Conservation (phyloP, 1,140 invertebrate species). For the Metopolophium dirhodum region DNA sequence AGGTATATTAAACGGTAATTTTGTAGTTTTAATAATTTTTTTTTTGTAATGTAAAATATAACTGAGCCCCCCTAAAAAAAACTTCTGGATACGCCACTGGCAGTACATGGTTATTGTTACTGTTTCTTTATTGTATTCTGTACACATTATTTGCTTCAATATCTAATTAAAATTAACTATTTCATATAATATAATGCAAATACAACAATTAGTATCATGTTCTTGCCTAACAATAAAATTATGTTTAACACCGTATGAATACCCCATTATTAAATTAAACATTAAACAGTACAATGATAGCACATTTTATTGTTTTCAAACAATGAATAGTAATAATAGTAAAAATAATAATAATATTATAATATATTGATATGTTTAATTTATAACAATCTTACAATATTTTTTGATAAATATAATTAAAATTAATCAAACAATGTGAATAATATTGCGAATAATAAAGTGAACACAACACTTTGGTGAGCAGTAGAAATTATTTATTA, state of each 20-base stretch:
- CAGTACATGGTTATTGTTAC: neutral
- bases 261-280: neutral
- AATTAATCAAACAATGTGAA: neutral
- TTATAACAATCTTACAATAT: neutral
- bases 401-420: neutral
- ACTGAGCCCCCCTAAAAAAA: no score
- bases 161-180: neutral
- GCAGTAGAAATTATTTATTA: neutral
- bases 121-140: neutral
- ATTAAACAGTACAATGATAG: neutral
- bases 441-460: neutral
- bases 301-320: neutral
- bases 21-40: no score
- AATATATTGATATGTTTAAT: conserved; percentile 37
- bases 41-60: neutral
- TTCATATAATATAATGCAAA: neutral
- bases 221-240: neutral
- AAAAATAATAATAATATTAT: neutral
- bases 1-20: no score
- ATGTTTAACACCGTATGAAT: neutral
- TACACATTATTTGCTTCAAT: neutral
- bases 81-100: no score
- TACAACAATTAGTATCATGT: neutral
- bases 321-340: neutral
- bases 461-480: conserved; percentile 45